Percentiles rank a stretch among this genome's conserved stretches.
These are phyloP conservation scores for Tragelaphus buxtoni DNA, from an alignment of 2,113 vertebrate genomes.

Conservation along the genomic window DNA sequence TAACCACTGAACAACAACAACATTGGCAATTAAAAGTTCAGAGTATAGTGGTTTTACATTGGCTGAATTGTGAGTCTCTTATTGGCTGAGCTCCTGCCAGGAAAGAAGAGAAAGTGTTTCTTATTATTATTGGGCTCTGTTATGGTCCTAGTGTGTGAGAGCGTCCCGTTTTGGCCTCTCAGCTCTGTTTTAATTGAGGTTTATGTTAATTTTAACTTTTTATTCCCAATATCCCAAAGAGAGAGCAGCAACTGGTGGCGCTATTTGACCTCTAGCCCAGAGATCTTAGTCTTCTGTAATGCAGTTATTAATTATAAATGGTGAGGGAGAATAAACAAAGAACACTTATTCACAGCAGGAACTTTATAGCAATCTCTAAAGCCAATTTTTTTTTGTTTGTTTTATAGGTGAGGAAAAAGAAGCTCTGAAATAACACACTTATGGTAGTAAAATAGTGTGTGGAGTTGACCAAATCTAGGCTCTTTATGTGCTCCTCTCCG, in stretches of 20 bases:
- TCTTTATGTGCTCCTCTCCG: not conserved
- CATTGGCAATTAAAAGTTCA: not conserved
- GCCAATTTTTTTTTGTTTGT: not conserved
- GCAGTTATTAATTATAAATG: not conserved
- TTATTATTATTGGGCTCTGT: not conserved
- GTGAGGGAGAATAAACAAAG: not conserved
- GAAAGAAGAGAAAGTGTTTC: not conserved
- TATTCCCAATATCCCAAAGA: not conserved
- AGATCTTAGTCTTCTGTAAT: not conserved
- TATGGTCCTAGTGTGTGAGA: not conserved
- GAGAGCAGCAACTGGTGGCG: not conserved
- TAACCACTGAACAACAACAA: not conserved
- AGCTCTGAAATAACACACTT: not conserved
- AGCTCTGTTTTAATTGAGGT: not conserved
- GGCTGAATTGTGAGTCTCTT: not conserved
- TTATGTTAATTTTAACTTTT: not conserved
- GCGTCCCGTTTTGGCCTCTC: not conserved
- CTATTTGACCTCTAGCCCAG: not conserved
- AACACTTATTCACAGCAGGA: not conserved
- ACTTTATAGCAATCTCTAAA: not conserved
- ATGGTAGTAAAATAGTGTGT: not conserved
- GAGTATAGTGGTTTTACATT: not conserved
- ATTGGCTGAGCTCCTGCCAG: not conserved
- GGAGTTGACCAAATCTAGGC: not conserved
- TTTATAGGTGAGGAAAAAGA: not conserved